phyloP scores from a whole-genome alignment of 2,888 invertebrate genomes.

The Spisula subtruncata region DNA sequence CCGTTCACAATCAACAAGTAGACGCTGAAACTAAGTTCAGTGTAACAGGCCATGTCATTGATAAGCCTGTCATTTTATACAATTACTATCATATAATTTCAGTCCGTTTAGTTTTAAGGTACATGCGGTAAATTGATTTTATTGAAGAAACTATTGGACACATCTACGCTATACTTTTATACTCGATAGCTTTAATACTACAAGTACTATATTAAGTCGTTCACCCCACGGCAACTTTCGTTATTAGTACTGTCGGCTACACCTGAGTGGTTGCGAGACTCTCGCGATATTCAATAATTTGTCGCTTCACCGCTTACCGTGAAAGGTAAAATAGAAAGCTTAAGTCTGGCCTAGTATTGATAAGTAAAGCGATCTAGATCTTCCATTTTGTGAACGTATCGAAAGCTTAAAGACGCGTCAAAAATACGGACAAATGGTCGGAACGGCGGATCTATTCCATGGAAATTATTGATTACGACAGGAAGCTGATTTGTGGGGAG shows the following conservation, averaged over 20 bases:
- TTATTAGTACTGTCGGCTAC: constrained; percentile 45
- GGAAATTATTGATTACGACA: constrained; percentile 37
- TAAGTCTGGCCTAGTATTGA: constrained; percentile 39
- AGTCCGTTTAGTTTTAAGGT: neutral
- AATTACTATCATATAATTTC: no score
- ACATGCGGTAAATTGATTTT: neutral
- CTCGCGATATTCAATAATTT: constrained; percentile 62
- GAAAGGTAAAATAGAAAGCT: constrained; percentile 60
- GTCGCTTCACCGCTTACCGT: constrained; percentile 51
- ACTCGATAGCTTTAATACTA: neutral
- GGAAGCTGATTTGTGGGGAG: constrained; percentile 1
- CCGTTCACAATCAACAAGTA: no score
- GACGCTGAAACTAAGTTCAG: no score
- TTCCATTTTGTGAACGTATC: constrained; percentile 7
- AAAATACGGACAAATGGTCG: constrained; percentile 28
- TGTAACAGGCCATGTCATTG: no score
- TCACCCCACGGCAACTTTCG: constrained; percentile 55
- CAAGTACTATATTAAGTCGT: no score
- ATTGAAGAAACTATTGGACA: neutral
- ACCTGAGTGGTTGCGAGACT: constrained; percentile 51
- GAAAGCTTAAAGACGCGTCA: constrained; percentile 32
- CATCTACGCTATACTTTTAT: neutral
- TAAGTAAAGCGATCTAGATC: constrained; percentile 38
- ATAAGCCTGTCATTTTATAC: no score
- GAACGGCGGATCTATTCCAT: neutral